Conservation (phyloP, 1,140 invertebrate species). For the Doryteuthis pealeii region DNA sequence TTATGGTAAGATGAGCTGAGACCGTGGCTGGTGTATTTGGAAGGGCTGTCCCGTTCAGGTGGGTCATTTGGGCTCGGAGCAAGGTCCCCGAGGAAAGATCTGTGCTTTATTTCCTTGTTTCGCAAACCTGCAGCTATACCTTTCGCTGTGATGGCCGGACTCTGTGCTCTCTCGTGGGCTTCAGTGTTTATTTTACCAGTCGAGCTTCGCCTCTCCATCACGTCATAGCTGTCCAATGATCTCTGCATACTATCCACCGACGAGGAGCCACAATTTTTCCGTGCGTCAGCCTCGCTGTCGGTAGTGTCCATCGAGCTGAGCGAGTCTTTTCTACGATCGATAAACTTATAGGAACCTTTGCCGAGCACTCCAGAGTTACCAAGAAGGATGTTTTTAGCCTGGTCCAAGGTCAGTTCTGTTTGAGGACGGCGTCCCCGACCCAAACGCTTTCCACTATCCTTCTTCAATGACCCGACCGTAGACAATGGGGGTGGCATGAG, state of each 20-base stretch:
- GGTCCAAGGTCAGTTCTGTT: conserved; percentile 42
- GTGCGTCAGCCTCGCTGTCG: not conserved
- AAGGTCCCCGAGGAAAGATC: conserved; percentile 21
- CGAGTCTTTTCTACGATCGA: conserved; percentile 13
- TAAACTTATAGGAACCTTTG: not conserved
- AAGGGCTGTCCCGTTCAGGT: conserved; percentile 37
- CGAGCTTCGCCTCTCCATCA: conserved; percentile 9
- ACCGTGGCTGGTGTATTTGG: not conserved
- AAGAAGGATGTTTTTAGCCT: conserved; percentile 46
- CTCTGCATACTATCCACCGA: not conserved
- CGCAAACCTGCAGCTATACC: conserved; percentile 35
- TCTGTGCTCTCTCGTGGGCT: conserved; percentile 14
- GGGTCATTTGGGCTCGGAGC: conserved; percentile 41
- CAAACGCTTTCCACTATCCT: not conserved
- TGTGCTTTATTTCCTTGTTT: conserved; percentile 29
- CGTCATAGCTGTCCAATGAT: not conserved
- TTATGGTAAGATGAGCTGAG: not conserved
- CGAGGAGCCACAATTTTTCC: not conserved
- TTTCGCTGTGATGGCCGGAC: conserved; percentile 32
- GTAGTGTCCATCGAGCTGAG: conserved; percentile 9
- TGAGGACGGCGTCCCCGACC: conserved; percentile 21
- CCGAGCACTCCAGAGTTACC: conserved; percentile 43
- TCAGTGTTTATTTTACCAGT: not conserved
- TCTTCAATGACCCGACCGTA: conserved; percentile 7
- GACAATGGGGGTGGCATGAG: conserved; percentile 36